These are phyloP conservation scores for Teleiodes luculella DNA, from an alignment of 2,888 invertebrate species.

Conservation along the genomic window DNA sequence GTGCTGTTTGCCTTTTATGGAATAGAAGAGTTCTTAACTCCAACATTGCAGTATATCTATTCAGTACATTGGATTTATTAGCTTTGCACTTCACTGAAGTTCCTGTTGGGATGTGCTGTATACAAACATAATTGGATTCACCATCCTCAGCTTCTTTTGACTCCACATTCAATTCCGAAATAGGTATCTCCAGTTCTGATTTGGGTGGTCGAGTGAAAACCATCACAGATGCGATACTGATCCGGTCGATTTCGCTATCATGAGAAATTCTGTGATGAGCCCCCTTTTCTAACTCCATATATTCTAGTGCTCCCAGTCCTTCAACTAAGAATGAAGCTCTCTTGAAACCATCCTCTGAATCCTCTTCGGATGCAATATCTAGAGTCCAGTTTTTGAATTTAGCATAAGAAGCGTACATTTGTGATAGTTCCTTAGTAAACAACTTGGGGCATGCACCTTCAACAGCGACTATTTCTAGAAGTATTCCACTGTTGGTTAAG, in stretches of 20 bases:
- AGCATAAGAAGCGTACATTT: not conserved
- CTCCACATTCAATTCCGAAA: not conserved
- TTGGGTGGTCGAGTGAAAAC: not conserved
- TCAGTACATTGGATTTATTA: not conserved
- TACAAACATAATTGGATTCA: not conserved
- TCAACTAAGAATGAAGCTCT: not conserved
- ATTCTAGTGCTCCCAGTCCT: not conserved
- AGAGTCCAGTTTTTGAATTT: not conserved
- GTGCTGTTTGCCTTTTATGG: not conserved
- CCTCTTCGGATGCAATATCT: not conserved
- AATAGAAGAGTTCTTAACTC: not conserved
- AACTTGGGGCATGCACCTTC: not conserved
- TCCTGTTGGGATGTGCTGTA: not conserved
- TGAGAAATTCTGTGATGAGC: not conserved
- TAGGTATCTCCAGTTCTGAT: not conserved
- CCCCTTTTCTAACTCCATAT: not conserved
- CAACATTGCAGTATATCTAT: not conserved
- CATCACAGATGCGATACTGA: not conserved
- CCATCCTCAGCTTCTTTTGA: not conserved
- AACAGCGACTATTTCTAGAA: not conserved
- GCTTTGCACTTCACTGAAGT: not conserved
- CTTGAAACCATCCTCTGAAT: not conserved
- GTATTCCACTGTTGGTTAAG: not conserved
- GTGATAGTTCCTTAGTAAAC: not conserved
- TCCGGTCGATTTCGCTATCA: not conserved